Base-by-base conservation (phyloP, 2,797 vertebrate species). In the Cyclopterus lumpus region DNA sequence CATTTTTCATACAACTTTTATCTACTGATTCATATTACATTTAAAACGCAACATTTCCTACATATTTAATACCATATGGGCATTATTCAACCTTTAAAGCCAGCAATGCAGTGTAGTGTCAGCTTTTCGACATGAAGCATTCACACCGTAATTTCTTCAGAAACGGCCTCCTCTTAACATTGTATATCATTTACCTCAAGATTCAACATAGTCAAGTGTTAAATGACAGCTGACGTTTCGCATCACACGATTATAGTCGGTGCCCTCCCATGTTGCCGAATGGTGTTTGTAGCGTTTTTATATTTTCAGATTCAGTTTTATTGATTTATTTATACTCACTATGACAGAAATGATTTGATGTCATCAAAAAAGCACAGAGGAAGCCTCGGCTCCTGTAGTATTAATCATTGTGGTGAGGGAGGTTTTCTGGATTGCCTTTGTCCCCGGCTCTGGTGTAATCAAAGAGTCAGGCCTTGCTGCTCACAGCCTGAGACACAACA, bases 371-470 rank as follows among this genome's bases (percentile, higher is more conserved):
- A 46, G 60, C 34, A n/a, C 1, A 5, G 28, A 28, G 55, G 69
- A 75, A 76, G 86, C 65, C 77, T 64, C 1, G 22, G 68, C 66
- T 70, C 58, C 48, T 53, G 53, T 58, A 71, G 68, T 48, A 80
- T 88, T 90, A 86, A 90, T 89, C 82, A 81, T 42, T 53, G 71
- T 20, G 40, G 75, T 24, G 76, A 68, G 71, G 79, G 72, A 59
- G 59, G 54, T 14, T 63, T 80, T 86, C 83, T 77, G 76, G 70
- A 71, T 80, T 74, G 72, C 84, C 78, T 88, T 80, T 91, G 82
- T 89, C 83, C 73, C 61, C 11, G 18, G 64, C 67, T 82, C 66
- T 51, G 81, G 74, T 82, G 68, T 77, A 89, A 89, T 90, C 87
- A 87, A 84, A 88, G 78, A 71, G 78, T 86, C 88, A 68, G 71